Conservation (phyloP, 2,113 vertebrate genomes). For the Abramis brama region DNA sequence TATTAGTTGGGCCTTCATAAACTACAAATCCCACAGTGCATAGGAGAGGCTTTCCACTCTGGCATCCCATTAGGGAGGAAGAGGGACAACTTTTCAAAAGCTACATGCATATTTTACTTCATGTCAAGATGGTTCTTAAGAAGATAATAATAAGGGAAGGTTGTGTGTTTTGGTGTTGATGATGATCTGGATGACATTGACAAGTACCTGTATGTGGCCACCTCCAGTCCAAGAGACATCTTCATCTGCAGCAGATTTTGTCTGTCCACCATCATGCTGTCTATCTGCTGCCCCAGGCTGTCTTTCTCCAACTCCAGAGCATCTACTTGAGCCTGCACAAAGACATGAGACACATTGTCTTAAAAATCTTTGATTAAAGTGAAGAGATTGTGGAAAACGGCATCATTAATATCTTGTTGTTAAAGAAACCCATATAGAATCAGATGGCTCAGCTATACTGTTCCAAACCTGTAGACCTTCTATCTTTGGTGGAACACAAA, state of each 20-base stretch:
- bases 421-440: background rate
- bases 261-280: conserved; percentile 66
- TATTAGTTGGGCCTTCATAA: conserved; percentile 17
- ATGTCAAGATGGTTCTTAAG: background rate
- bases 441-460: background rate
- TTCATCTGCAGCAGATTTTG: conserved; percentile 69
- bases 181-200: background rate
- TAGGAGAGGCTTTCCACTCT: background rate
- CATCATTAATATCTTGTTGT: no score
- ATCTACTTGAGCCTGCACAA: conserved; percentile 69
- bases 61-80: background rate
- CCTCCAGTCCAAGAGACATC: conserved; percentile 75
- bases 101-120: background rate
- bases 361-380: background rate
- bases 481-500: background rate
- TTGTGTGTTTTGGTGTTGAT: background rate
- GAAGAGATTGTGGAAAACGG: background rate
- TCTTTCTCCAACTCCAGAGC: conserved; percentile 68
- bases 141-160: background rate
- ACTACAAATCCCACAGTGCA: background rate
- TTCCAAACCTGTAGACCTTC: background rate
- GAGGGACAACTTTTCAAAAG: background rate
- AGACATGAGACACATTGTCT: conserved; percentile 51
- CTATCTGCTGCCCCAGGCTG: conserved; percentile 65
- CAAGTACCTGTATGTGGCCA: conserved; percentile 77